These are phyloP conservation scores for Benitochromis conjunctus DNA, from an alignment of 2,113 vertebrate genomes.

Conservation along the genomic window DNA sequence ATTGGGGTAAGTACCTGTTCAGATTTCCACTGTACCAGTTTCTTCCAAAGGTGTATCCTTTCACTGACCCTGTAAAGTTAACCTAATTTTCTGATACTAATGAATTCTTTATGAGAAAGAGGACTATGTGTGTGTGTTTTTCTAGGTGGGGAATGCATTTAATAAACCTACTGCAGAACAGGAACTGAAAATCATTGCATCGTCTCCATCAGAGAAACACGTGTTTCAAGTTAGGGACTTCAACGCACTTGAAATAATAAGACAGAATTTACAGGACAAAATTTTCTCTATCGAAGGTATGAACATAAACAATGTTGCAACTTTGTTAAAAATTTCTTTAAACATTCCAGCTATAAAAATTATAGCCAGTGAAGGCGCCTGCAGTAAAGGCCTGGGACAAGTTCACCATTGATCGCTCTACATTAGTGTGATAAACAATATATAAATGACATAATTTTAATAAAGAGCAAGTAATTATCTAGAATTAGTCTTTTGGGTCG, in stretches of 20 bases:
- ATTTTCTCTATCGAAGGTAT: not conserved
- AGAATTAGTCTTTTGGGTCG: not conserved
- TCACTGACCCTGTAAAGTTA: not conserved
- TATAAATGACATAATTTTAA: not conserved
- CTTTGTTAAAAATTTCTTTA: not conserved
- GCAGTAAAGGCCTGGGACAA: not conserved
- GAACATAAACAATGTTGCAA: not conserved
- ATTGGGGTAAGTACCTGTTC: not conserved
- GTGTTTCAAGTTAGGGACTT: not conserved
- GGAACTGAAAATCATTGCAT: not conserved
- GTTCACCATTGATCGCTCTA: not conserved
- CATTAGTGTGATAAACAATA: not conserved
- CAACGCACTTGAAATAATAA: not conserved
- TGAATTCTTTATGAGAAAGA: not conserved
- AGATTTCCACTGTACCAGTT: not conserved
- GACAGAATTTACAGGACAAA: not conserved
- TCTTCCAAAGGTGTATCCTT: not conserved
- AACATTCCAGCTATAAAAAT: not conserved
- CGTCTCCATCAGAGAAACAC: fast-evolving
- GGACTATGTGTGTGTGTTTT: not conserved
- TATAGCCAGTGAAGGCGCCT: not conserved
- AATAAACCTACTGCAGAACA: not conserved
- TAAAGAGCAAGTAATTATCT: not conserved
- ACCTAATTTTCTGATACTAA: not conserved
- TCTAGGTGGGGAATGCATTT: not conserved